These are phyloP conservation scores for Drosophila quadrilineata DNA, from an alignment of 1,140 invertebrate species.

Conservation along the genomic window DNA sequence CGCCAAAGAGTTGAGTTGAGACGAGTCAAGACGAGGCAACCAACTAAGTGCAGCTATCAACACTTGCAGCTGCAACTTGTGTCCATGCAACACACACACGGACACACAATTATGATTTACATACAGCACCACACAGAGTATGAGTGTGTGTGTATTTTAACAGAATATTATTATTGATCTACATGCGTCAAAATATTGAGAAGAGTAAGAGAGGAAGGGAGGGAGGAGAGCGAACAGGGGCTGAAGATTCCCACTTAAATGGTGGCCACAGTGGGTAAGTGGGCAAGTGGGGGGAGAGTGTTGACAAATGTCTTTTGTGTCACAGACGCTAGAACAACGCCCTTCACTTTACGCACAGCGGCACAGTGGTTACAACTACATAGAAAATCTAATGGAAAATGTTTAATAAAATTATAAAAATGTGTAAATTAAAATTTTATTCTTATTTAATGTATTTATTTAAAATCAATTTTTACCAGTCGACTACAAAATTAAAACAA, in stretches of 20 bases:
- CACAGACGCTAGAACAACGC: conserved; percentile 15
- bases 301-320: conserved; percentile 77
- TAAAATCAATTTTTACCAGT: too few species aligned
- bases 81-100: not conserved
- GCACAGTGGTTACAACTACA: conserved; percentile 1
- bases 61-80: conserved; percentile 49
- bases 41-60: conserved; percentile 74
- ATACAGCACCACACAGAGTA: conserved; percentile 5
- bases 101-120: conserved; percentile 59
- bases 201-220: not conserved
- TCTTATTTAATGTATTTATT: too few species aligned
- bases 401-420: not conserved
- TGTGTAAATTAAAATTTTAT: not conserved
- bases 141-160: not conserved
- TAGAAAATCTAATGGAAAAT: not conserved
- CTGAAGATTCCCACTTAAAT: too few species aligned
- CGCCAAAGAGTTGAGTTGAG: conserved; percentile 64
- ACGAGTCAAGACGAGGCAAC: too few species aligned
- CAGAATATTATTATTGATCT: conserved; percentile 56
- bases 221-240: too few species aligned
- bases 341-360: conserved; percentile 18
- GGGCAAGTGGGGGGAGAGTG: too few species aligned
- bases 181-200: conserved; percentile 72
- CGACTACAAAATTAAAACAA: too few species aligned
- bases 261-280: conserved; percentile 45